These are phyloP conservation scores for Callipepla squamata DNA, from an alignment of 2,113 vertebrate species.

Conservation along the genomic window DNA sequence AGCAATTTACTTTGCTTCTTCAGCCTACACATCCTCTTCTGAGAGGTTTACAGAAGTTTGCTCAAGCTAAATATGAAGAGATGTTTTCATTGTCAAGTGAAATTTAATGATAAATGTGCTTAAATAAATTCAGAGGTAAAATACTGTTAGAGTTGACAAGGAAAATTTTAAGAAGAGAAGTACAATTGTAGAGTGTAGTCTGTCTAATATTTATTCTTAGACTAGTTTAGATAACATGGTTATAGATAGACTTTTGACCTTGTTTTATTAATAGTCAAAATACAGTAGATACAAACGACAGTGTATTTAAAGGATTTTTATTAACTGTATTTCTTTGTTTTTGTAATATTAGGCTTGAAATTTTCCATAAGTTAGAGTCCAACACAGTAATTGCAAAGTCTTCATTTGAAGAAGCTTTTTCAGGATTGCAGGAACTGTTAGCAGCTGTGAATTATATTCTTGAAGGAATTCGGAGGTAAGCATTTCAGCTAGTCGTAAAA, in stretches of 20 bases:
- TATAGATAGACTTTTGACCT: not conserved
- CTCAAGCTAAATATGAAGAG: not conserved
- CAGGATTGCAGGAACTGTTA: conserved; percentile 84
- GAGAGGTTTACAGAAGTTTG: not conserved
- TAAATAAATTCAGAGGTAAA: not conserved
- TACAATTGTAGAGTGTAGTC: not conserved
- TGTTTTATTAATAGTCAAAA: not conserved
- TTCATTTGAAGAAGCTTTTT: conserved; percentile 84
- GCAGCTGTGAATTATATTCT: conserved; percentile 84
- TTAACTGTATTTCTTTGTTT: not conserved
- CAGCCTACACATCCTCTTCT: not conserved
- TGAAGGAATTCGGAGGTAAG: conserved; percentile 87
- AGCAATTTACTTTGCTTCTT: not conserved
- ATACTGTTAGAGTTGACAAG: not conserved
- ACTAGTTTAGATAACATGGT: not conserved
- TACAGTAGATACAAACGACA: not conserved
- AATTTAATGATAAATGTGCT: not conserved
- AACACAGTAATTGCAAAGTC: conserved; percentile 59
- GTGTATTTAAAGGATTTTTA: not conserved
- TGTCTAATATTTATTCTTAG: not conserved
- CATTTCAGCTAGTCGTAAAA: not conserved
- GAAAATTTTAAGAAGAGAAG: not conserved
- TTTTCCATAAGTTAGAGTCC: conserved; percentile 75
- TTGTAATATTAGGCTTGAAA: conserved; percentile 62
- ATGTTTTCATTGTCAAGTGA: not conserved